These are phyloP conservation scores for Mustelus asterias DNA, from an alignment of 2,113 vertebrate genomes.

Conservation along the genomic window DNA sequence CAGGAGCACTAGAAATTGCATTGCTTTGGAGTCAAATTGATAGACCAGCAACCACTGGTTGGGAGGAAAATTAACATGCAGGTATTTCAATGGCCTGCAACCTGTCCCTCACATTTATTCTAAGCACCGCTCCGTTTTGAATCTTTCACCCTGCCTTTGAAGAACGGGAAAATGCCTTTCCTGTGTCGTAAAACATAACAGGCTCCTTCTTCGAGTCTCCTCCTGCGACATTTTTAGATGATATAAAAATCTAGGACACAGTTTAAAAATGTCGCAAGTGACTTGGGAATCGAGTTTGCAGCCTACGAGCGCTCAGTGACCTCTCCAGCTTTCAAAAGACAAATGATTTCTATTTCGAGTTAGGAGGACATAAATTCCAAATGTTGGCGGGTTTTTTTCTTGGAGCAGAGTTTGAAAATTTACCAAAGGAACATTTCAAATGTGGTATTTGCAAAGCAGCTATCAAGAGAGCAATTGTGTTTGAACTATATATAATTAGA, in stretches of 20 bases:
- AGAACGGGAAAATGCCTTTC: background rate
- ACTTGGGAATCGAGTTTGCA: conserved; percentile 25
- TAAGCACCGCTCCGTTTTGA: background rate
- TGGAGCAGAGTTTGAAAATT: background rate
- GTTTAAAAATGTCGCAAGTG: conserved; percentile 27
- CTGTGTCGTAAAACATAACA: background rate
- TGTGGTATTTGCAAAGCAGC: background rate
- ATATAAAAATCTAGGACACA: conserved; percentile 29
- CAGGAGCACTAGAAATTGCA: background rate
- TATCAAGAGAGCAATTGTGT: background rate
- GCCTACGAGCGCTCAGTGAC: background rate
- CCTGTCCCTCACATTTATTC: background rate
- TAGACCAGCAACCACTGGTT: background rate
- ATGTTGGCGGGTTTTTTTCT: background rate
- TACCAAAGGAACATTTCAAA: background rate
- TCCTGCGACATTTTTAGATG: background rate
- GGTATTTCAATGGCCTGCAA: background rate
- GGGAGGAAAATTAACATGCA: background rate
- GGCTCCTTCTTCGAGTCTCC: background rate
- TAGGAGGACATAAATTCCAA: background rate
- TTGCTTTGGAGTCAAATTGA: background rate
- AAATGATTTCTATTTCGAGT: conserved; percentile 15
- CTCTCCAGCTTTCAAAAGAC: conserved; percentile 25
- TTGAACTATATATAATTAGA: background rate
- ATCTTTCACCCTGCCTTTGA: background rate